These are phyloP conservation scores for Pempheris klunzingeri DNA, from an alignment of 2,797 vertebrate genomes.

Conservation along the genomic window DNA sequence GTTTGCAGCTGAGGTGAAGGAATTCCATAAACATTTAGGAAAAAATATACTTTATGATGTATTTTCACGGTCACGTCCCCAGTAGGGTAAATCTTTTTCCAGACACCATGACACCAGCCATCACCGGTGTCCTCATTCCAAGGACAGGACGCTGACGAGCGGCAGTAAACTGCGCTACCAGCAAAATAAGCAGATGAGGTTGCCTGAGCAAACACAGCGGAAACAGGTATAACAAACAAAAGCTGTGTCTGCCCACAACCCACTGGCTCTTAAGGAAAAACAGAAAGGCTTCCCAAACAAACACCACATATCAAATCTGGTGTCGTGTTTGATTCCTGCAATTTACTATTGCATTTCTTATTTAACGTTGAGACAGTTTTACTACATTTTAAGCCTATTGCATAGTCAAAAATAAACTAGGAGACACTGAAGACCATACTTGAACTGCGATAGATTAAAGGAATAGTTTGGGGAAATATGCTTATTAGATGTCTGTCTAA, in stretches of 20 bases:
- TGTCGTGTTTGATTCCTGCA: not conserved
- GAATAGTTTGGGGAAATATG: not conserved
- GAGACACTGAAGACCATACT: not conserved
- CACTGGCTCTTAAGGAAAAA: conserved; percentile 4
- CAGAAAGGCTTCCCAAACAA: not conserved
- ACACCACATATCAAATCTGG: not conserved
- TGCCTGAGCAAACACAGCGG: conserved; percentile 69
- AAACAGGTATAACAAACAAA: conserved; percentile 72
- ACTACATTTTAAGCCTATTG: not conserved
- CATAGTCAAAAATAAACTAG: not conserved
- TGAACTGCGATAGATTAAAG: not conserved
- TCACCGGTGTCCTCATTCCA: conserved; percentile 61
- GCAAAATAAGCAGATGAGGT: conserved; percentile 79
- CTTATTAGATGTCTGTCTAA: not conserved
- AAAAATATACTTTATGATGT: conserved; percentile 55
- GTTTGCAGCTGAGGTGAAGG: conserved; percentile 28
- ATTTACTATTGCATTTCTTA: not conserved
- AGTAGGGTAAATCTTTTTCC: conserved; percentile 32
- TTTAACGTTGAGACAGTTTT: not conserved
- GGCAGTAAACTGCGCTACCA: conserved; percentile 71
- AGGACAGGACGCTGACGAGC: conserved; percentile 58
- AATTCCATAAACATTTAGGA: conserved; percentile 60
- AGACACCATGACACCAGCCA: conserved; percentile 52
- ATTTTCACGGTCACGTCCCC: conserved; percentile 28
- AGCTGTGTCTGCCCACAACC: conserved; percentile 36